Conservation (phyloP, 2,888 invertebrate species). For the Pycnomerus fuliginosus region DNA sequence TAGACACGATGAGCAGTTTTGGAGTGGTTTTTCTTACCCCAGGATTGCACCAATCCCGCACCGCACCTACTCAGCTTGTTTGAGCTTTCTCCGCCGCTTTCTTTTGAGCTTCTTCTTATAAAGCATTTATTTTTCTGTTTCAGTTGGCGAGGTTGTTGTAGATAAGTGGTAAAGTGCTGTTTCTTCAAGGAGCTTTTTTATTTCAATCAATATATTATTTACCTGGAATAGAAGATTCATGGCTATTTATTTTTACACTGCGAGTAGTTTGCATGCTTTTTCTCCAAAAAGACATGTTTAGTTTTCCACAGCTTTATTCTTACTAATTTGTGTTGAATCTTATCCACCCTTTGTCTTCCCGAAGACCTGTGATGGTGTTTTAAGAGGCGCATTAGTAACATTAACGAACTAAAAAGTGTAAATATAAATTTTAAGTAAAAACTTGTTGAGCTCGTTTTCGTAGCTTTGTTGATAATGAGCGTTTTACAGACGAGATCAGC, state of each 20-base stretch:
- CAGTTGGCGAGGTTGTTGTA: conserved; percentile 72
- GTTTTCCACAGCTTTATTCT: conserved; percentile 2
- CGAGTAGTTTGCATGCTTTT: conserved; percentile 22
- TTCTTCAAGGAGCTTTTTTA: conserved; percentile 35
- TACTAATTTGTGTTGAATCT: conserved; percentile 14
- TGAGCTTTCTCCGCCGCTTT: too few relatives aligned
- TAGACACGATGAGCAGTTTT: conserved; percentile 30
- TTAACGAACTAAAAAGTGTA: conserved; percentile 31
- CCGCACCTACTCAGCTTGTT: too few relatives aligned
- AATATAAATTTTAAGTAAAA: conserved; percentile 27
- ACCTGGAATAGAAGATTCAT: conserved; percentile 41
- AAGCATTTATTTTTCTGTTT: conserved; percentile 55
- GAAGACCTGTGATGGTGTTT: conserved; percentile 48
- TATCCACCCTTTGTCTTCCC: conserved; percentile 34
- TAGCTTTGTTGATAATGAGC: conserved; percentile 10
- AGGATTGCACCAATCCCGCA: conserved; percentile 8
- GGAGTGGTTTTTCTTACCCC: conserved; percentile 22
- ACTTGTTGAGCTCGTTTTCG: conserved; percentile 26
- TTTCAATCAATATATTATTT: conserved; percentile 27
- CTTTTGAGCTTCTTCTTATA: too few relatives aligned
- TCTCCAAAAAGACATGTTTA: conserved; percentile 18
- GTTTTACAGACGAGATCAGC: conserved; percentile 41
- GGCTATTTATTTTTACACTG: conserved; percentile 38
- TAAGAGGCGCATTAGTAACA: conserved; percentile 34
- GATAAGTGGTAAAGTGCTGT: conserved; percentile 63